Base-by-base conservation (phyloP, 2,888 invertebrate species). In the Temnothorax unifasciatus region DNA sequence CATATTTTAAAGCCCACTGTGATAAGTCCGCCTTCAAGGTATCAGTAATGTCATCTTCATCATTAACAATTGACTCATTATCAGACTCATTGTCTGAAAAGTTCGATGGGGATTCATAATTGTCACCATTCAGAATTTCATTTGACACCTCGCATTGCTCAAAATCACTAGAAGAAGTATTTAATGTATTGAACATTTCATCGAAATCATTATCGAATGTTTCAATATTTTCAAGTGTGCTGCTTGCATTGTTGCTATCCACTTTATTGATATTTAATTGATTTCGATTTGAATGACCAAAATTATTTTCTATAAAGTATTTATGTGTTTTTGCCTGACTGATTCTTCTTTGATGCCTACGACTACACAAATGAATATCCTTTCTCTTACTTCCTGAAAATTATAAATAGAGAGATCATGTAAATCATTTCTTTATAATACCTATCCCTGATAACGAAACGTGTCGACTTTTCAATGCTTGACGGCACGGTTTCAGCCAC, bases 1-100 rank as follows among this genome's bases (percentile, higher is more conserved):
- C 54, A 54, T 54, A 54, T 11, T 54, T 54, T 54, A 54, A 54
- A 54, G 54, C 54, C 54, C 54, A 54, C 54, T 54, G 54, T 54
- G 54, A 21, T 54, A 54, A 54, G 21, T 54, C 21, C 11, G 54
- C 54, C 9, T 54, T 54, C 54, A 54, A 54, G 9, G 54, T 54
- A 54, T 54, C 21, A 54, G 9, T 54, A 21, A 11, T 54, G 21
- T 54, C 21, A 54, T 54, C 21, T 54, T 54, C 54, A 54, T 54
- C 54, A 54, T 47, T 47, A 47, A 5, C 3, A 47, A 54, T 11
- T 21, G n/a, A 21, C 54, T 54, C 54, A 21, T 54, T 3, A 54
- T 54, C 21, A 54, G 21, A 54, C 21, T 54, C 25, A 25, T 25
- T 54, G 21, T 54, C 21, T 54, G 54, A 21, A 54, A 54, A 54